Evolutionary conservation across 2,888 invertebrate species (phyloP).

Genomic region (Galerucella pusilla): DNA sequence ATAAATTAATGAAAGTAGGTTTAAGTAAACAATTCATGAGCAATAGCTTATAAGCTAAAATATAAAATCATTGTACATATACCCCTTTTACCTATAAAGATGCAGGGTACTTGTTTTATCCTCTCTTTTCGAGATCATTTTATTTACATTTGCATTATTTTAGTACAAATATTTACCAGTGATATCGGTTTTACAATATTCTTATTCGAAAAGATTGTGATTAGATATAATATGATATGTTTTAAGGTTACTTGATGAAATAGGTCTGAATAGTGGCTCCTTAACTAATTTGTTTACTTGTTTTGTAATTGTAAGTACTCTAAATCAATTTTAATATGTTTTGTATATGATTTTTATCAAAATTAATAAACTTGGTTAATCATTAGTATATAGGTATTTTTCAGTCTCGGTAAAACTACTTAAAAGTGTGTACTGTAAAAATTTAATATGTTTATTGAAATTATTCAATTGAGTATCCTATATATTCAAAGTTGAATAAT

Average conservation of each 20-base stretch:
- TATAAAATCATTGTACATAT: not conserved
- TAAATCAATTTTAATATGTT: not conserved
- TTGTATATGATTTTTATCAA: not conserved
- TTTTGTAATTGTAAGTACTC: not conserved
- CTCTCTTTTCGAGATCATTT: not conserved
- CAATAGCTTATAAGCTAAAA: not conserved
- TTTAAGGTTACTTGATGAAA: not conserved
- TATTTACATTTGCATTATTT: not conserved
- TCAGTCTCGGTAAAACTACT: not conserved
- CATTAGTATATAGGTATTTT: not conserved
- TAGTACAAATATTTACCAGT: not conserved
- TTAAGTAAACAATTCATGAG: not conserved
- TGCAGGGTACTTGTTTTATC: not conserved
- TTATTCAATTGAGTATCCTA: not conserved
- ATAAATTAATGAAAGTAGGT: constrained; percentile 1
- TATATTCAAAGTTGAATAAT: not conserved
- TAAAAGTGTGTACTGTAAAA: not conserved
- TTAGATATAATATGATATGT: not conserved
- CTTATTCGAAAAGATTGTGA: not conserved
- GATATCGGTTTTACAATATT: not conserved
- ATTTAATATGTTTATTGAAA: not conserved
- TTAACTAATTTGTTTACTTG: constrained; percentile 1
- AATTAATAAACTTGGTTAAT: not conserved
- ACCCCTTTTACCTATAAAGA: not conserved
- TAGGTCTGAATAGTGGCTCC: not conserved